These are phyloP conservation scores for Synodontis membranacea DNA, from an alignment of 2,113 vertebrate species.

Conservation along the genomic window DNA sequence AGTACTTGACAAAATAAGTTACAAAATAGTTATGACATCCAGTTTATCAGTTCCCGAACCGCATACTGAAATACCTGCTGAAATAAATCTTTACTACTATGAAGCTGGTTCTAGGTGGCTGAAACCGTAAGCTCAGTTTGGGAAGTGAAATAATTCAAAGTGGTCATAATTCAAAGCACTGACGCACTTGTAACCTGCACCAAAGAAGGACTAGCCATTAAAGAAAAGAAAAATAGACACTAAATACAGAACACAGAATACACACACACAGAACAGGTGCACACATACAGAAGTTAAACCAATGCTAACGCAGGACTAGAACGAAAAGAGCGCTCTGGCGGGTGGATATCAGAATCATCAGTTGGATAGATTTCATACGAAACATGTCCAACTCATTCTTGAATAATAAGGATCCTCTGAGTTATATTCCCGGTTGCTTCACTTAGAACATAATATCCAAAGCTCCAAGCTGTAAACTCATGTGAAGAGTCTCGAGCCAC, in stretches of 20 bases:
- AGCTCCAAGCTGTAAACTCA: not conserved
- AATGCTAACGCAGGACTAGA: not conserved
- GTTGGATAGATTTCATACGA: not conserved
- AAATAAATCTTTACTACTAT: not conserved
- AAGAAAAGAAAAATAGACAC: not conserved
- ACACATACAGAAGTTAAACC: not conserved
- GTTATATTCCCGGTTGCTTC: not conserved
- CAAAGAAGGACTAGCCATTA: not conserved
- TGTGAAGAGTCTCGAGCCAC: conserved; percentile 18
- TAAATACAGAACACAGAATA: too few species aligned
- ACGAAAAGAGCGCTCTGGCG: not conserved
- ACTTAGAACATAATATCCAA: not conserved
- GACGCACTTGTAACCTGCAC: too few species aligned
- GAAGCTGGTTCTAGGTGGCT: not conserved
- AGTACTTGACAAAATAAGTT: too few species aligned
- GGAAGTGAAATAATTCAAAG: too few species aligned
- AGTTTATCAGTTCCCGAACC: too few species aligned
- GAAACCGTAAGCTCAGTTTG: not conserved
- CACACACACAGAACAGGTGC: not conserved
- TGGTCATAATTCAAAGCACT: too few species aligned
- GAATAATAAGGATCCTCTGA: not conserved
- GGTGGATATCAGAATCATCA: not conserved
- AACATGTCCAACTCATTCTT: not conserved
- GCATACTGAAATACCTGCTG: too few species aligned
- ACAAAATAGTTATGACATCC: too few species aligned